A percentile compares a stretch with the other conserved stretches of the same genome.
Conservation (phyloP, 2,797 vertebrate species). For the Triplophysa bombifrons region DNA sequence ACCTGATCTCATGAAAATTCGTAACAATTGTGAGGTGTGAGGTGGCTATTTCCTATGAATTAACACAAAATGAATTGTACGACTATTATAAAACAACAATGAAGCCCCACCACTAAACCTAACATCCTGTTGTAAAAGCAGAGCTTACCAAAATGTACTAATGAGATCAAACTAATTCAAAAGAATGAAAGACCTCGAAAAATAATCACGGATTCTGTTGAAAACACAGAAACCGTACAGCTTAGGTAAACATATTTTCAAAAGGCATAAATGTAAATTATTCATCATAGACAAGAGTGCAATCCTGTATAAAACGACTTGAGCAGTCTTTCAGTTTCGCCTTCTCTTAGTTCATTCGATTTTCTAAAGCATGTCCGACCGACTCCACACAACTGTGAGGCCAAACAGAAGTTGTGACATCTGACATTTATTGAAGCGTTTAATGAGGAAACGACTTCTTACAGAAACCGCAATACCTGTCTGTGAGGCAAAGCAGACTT, state of each 20-base stretch:
- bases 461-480: slow-evolving; percentile 33
- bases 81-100: too few species aligned
- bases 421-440: slow-evolving; percentile 23
- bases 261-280: neutral
- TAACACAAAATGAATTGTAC: too few species aligned
- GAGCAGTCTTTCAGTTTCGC: neutral
- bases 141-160: too few species aligned
- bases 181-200: too few species aligned
- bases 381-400: neutral
- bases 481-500: slow-evolving; percentile 41
- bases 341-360: neutral
- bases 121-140: too few species aligned
- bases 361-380: neutral
- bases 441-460: slow-evolving; percentile 18
- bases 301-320: neutral
- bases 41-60: too few species aligned
- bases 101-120: too few species aligned
- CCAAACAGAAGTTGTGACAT: slow-evolving; percentile 12
- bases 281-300: neutral
- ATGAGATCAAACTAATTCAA: too few species aligned
- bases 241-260: neutral
- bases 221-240: neutral
- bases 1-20: too few species aligned
- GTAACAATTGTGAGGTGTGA: too few species aligned
- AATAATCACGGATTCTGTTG: neutral